phyloP scores from a whole-genome alignment of 2,797 vertebrate species.

The Sebastes alutus region DNA sequence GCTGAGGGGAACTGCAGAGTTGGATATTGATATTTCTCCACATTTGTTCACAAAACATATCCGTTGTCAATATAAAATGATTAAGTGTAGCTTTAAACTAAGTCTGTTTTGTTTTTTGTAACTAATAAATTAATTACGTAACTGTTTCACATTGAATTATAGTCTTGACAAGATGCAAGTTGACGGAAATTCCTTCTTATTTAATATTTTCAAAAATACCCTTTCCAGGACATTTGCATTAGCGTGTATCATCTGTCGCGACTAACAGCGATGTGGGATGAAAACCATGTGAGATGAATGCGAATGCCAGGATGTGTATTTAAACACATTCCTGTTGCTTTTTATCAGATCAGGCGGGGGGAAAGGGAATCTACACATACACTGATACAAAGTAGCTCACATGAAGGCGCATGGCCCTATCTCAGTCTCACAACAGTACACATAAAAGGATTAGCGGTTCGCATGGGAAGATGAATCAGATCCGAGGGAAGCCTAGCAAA shows the following conservation, averaged over 20 bases:
- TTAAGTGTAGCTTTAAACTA: background rate
- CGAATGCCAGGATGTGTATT: slow-evolving; percentile 8
- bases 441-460: slow-evolving; percentile 43
- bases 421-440: slow-evolving; percentile 31
- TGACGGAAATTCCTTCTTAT: background rate
- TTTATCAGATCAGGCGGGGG: slow-evolving; percentile 29
- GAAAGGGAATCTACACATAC: slow-evolving; percentile 26
- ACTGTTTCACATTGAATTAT: background rate
- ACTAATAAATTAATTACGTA: no score
- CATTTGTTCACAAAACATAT: no score
- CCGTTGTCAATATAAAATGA: background rate
- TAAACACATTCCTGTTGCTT: background rate
- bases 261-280: background rate
- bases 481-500: slow-evolving; percentile 21
- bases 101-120: background rate
- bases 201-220: background rate
- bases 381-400: slow-evolving; percentile 40
- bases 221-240: background rate
- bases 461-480: slow-evolving; percentile 42
- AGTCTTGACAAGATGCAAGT: background rate
- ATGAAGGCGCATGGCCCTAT: slow-evolving; percentile 29
- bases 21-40: background rate
- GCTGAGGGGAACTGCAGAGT: no score
- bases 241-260: background rate
- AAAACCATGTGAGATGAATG: slow-evolving; percentile 26